Base-by-base conservation (phyloP, 2,113 vertebrate species). In the Pachycephala philippinensis region DNA sequence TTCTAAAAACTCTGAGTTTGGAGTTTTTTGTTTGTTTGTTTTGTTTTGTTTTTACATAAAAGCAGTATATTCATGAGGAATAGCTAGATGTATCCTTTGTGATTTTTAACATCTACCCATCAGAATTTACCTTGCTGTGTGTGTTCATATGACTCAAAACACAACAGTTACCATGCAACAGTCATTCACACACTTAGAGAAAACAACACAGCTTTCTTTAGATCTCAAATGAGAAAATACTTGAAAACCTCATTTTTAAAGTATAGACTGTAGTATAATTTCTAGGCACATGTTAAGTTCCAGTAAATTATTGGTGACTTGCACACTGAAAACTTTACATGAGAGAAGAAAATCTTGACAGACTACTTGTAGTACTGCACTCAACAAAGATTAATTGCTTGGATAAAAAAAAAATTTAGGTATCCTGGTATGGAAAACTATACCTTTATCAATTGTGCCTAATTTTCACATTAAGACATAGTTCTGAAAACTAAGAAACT, bases 131-230 rank as follows among this genome's bases (percentile, higher is more conserved):
- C 11, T 57, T 30, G 10, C 4, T 30, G 33, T 33, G 30, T 4
- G 3, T 39, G 9, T 35, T 72, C 33, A 5, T 30, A 80, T 72
- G 17, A 37, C 12, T 22, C 33, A 53, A 72, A 89, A 39, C 30
- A 80, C 7, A 0, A 0, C 4, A 83, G 53, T 1, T 63, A 30
- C 8, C 33, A 42, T 0, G 7, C 26, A 88, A 31, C 26, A 37
- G 30, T 50, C 17, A 50, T 23, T 30, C 9, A 39, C 3, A 33
- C 35, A 47, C 27, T 6, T 21, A 30, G 5, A 45, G 28, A 64
- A 80, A 59, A 68, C 3, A 28, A 33, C 2, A 37, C 5, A 26
- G 50, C 28, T 64, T 87, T 53, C 26, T 26, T 50, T 45, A 26
- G 13, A 59, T 18, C 52, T 40, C 28, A 77, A 6, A 37, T 18